Evolutionary conservation across 2,113 vertebrate species (phyloP).

Genomic region (Dicerorhinus sumatrensis): DNA sequence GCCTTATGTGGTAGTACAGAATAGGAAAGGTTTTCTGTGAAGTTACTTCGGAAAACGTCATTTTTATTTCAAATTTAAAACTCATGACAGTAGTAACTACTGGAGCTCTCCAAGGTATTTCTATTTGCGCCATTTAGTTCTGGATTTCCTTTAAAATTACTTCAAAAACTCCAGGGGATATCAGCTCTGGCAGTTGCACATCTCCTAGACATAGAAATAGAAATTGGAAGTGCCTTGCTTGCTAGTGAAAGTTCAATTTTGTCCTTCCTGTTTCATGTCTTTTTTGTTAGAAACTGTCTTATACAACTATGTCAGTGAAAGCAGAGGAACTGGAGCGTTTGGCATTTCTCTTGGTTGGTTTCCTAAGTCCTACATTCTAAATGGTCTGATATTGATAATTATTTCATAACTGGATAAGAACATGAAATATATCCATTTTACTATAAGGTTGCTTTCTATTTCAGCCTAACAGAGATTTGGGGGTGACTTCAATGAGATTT

Average conservation of each 20-base stretch:
- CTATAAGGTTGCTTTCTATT: neutral
- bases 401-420: conserved; percentile 14
- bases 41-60: neutral
- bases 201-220: neutral
- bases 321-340: neutral
- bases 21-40: neutral
- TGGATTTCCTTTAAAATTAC: conserved; percentile 39
- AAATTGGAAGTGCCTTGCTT: conserved; percentile 21
- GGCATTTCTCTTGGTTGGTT: neutral
- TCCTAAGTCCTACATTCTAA: neutral
- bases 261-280: neutral
- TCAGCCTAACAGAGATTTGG: neutral
- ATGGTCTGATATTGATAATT: neutral
- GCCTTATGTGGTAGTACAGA: neutral
- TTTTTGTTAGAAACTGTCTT: neutral
- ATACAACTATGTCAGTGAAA: neutral
- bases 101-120: neutral
- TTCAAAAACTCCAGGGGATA: neutral
- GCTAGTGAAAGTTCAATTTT: conserved; percentile 10
- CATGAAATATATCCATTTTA: neutral
- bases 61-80: conserved; percentile 53
- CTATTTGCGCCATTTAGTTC: neutral
- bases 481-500: neutral
- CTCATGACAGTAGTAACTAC: neutral
- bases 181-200: neutral